A percentile compares a stretch with the other conserved stretches of the same genome.
Evolutionary conservation across 1,140 invertebrate species (phyloP).

Genomic region (Papilio glaucus): DNA sequence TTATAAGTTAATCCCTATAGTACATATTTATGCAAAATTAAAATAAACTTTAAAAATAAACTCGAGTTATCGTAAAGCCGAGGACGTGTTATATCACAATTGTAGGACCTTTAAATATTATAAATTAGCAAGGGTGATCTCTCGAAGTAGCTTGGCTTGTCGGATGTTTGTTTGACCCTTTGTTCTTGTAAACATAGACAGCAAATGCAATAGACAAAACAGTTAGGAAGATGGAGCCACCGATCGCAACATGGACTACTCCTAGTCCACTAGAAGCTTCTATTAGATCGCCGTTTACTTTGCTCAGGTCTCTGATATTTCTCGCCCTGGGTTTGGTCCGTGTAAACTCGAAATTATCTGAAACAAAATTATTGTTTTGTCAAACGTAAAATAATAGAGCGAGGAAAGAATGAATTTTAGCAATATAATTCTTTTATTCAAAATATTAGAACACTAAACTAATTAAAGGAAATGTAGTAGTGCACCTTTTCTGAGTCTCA

Average conservation of each 20-base stretch:
- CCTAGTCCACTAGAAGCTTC: constrained; percentile 47
- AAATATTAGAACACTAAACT: too few species aligned
- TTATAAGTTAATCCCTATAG: constrained; percentile 39
- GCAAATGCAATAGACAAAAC: constrained; percentile 54
- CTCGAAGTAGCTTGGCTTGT: constrained; percentile 37
- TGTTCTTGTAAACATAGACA: constrained; percentile 57
- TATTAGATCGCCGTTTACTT: constrained; percentile 38
- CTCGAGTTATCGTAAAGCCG: background rate
- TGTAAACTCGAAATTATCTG: constrained; percentile 70
- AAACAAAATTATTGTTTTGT: constrained; percentile 44
- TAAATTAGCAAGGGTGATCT: constrained; percentile 45
- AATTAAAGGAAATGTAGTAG: too few species aligned
- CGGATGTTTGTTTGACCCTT: constrained; percentile 39
- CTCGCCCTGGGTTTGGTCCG: constrained; percentile 68
- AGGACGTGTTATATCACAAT: constrained; percentile 14
- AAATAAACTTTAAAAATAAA: constrained; percentile 35
- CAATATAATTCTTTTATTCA: too few species aligned
- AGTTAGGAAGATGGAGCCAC: constrained; percentile 55
- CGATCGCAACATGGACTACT: constrained; percentile 55
- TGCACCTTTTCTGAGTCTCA: too few species aligned
- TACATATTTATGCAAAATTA: constrained; percentile 37
- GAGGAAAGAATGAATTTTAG: constrained; percentile 3
- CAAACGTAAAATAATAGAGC: background rate
- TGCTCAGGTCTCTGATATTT: constrained; percentile 61
- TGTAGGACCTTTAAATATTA: background rate